Base-by-base conservation (phyloP, 2,113 vertebrate genomes). In the Nannospalax galili region DNA sequence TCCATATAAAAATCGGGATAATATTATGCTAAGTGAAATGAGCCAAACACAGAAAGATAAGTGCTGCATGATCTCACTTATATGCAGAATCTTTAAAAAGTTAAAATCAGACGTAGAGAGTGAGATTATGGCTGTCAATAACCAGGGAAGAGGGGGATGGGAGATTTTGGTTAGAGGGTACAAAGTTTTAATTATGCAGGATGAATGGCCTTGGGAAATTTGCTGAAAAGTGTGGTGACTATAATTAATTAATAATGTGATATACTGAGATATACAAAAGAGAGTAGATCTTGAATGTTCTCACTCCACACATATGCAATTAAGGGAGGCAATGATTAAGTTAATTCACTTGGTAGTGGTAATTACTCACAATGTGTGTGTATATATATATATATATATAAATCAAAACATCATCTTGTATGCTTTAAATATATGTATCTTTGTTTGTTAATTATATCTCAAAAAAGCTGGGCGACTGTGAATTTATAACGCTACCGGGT, bases 331-430 rank as follows among this genome's bases (percentile, higher is more conserved):
- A 69, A 17, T 73, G 58, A 14, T 28, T 75, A 42, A 19, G n/a
- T 24, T 42, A 67, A 58, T 89, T 93, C 32, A 73, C 78, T 9
- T 67, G 20, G 64, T 20, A 84, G 45, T 42, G 58, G 42, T 58
- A 75, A 89, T 75, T 67, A 28, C 30, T 93, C n/a, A 89, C 78
- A 82, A n/a, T 84, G 16, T n/a, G n/a, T n/a, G n/a, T n/a, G n/a
- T n/a, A n/a, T n/a, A n/a, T n/a, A n/a, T n/a, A n/a, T n/a, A n/a
- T n/a, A n/a, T 74, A n/a, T 19, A 65, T 74, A 42, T 20, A 60
- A 45, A 69, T 75, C 20, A 58, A 82, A 93, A 58, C 28, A 60
- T 72, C 24, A 37, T 45, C 22, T 75, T 45, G 3, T 93, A 40
- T 58, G 35, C 78, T 45, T 82, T 58, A 74, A 24, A 74, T 56